Conservation (phyloP, 2,888 invertebrate species). For the Metellina segmentata region DNA sequence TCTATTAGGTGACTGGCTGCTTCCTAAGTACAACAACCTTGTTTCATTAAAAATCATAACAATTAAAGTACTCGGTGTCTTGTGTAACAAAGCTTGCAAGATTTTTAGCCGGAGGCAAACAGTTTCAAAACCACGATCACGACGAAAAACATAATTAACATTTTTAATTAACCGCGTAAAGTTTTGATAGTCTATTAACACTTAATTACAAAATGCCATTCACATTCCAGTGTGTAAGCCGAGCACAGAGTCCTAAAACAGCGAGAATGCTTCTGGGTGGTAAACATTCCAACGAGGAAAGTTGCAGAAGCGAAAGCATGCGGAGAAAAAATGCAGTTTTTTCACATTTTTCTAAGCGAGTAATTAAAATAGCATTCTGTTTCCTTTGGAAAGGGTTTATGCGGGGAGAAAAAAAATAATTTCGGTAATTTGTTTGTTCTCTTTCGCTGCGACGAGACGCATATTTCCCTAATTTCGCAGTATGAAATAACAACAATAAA, state of each 20-base stretch:
- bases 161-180: constrained; percentile 36
- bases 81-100: too few relatives aligned
- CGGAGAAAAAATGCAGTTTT: not conserved
- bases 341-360: not conserved
- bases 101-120: not conserved
- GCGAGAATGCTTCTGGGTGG: not conserved
- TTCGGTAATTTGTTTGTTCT: too few relatives aligned
- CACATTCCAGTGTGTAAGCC: not conserved
- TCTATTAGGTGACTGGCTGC: too few relatives aligned
- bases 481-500: too few relatives aligned
- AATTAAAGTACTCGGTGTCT: too few relatives aligned
- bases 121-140: constrained; percentile 4
- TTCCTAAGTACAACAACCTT: too few relatives aligned
- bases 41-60: too few relatives aligned
- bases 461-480: too few relatives aligned
- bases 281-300: not conserved
- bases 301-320: not conserved
- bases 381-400: too few relatives aligned
- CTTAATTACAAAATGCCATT: constrained; percentile 52
- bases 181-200: constrained; percentile 48
- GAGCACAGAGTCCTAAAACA: constrained; percentile 17
- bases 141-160: constrained; percentile 20
- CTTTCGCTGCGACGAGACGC: too few relatives aligned
- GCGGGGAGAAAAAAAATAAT: too few relatives aligned
- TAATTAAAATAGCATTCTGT: not conserved